These are phyloP conservation scores for Zelleria hepariella DNA, from an alignment of 2,888 invertebrate genomes.

Conservation along the genomic window DNA sequence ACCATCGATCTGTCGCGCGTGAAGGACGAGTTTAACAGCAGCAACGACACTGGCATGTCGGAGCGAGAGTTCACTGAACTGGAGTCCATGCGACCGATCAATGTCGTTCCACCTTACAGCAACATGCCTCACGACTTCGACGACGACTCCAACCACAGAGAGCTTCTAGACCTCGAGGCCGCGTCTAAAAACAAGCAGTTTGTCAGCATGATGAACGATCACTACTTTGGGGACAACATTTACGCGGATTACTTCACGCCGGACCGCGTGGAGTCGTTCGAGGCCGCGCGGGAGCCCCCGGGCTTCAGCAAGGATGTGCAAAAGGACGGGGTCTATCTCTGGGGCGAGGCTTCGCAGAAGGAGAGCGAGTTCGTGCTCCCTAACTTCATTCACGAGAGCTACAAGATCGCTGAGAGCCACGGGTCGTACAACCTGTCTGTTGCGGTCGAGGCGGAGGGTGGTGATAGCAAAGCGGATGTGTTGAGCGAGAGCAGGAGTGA, in stretches of 20 bases:
- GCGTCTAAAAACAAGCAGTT: constrained; percentile 59
- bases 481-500: constrained; percentile 47
- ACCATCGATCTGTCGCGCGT: constrained; percentile 37
- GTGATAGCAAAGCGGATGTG: constrained; percentile 54
- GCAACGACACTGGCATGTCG: constrained; percentile 38
- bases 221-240: constrained; percentile 63
- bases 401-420: constrained; percentile 55
- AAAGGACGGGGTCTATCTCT: constrained; percentile 46
- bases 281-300: constrained; percentile 34
- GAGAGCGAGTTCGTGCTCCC: constrained; percentile 57
- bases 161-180: constrained; percentile 51
- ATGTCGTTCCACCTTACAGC: constrained; percentile 47
- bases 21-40: constrained; percentile 53
- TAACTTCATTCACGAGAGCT: constrained; percentile 62
- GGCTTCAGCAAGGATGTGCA: constrained; percentile 34
- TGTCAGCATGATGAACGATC: constrained; percentile 62
- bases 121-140: constrained; percentile 49
- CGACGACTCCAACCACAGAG: constrained; percentile 53
- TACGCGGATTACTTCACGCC: constrained; percentile 63
- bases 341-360: constrained; percentile 58
- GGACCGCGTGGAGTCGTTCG: constrained; percentile 53
- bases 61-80: constrained; percentile 34
- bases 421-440: constrained; percentile 24
- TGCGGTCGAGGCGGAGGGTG: constrained; percentile 27
- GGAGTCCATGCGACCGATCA: constrained; percentile 53